Evolutionary conservation across 2,113 vertebrate genomes (phyloP).

Genomic region (Gila orcuttii): DNA sequence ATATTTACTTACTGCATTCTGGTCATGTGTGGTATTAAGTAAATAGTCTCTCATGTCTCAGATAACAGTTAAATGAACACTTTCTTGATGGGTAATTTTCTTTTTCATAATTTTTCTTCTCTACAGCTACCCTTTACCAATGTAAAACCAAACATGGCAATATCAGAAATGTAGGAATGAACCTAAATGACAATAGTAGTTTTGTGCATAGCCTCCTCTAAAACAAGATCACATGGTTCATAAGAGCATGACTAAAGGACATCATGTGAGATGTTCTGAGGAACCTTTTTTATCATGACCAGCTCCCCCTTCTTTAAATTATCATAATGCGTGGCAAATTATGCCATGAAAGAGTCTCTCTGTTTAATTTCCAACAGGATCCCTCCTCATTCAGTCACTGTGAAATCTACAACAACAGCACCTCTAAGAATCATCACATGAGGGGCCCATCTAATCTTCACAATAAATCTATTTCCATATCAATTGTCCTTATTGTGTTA

Average conservation of each 20-base stretch:
- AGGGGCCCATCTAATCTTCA: background rate
- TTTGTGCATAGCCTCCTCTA: slow-evolving; percentile 13
- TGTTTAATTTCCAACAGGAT: slow-evolving; percentile 20
- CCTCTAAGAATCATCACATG: slow-evolving; percentile 26
- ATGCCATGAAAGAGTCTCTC: slow-evolving; percentile 52
- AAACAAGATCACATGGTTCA: slow-evolving; percentile 42
- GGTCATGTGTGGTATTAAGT: background rate
- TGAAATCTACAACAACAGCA: slow-evolving; percentile 48
- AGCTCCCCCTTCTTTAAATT: slow-evolving; percentile 27
- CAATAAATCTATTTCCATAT: background rate
- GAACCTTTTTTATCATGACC: slow-evolving; percentile 30
- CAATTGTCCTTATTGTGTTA: background rate
- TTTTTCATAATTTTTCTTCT: background rate
- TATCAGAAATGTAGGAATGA: background rate
- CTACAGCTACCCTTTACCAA: background rate
- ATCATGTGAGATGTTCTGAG: slow-evolving; percentile 49
- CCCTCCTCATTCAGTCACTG: slow-evolving; percentile 36
- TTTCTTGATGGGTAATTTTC: background rate
- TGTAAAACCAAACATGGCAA: background rate
- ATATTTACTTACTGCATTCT: background rate
- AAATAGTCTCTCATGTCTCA: background rate
- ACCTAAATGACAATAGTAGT: slow-evolving; percentile 3
- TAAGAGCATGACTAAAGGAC: slow-evolving; percentile 13
- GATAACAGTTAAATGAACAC: background rate
- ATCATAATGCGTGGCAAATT: slow-evolving; percentile 52